phyloP scores from a whole-genome alignment of 2,888 invertebrate genomes.

The Mythimna impura region DNA sequence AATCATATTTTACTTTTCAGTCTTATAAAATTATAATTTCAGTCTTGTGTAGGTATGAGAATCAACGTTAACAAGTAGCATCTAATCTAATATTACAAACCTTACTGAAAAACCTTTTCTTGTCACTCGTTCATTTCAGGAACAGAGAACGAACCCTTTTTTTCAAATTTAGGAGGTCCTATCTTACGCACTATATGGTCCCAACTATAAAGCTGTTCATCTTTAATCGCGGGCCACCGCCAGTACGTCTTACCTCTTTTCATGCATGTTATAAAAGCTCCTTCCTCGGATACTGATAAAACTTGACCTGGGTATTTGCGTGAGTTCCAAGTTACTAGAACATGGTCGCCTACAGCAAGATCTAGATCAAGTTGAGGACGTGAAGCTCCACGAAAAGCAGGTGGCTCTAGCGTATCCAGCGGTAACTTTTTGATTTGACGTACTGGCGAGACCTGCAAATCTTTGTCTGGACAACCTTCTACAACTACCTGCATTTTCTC shows the following conservation, averaged over 20 bases:
- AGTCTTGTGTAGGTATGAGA: not conserved
- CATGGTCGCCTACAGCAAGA: conserved; percentile 19
- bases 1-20: not conserved
- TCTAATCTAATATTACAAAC: not conserved
- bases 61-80: not conserved
- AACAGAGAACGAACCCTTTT: not conserved
- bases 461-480: conserved; percentile 9
- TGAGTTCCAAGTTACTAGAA: conserved; percentile 32
- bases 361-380: conserved; percentile 2
- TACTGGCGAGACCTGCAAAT: conserved; percentile 4
- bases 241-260: conserved; percentile 32
- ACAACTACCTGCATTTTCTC: conserved; percentile 8
- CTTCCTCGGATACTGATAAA: conserved; percentile 23
- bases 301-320: conserved; percentile 33
- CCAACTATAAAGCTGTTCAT: conserved; percentile 27
- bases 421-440: conserved; percentile 1
- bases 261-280: conserved; percentile 29
- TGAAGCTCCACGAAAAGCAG: not conserved
- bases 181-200: conserved; percentile 5
- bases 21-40: not conserved
- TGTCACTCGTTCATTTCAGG: not conserved
- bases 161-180: not conserved
- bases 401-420: not conserved
- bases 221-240: conserved; percentile 38
- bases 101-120: not conserved